Evolutionary conservation across 2,888 invertebrate genomes (phyloP).

Genomic region (Eledona agricola): DNA sequence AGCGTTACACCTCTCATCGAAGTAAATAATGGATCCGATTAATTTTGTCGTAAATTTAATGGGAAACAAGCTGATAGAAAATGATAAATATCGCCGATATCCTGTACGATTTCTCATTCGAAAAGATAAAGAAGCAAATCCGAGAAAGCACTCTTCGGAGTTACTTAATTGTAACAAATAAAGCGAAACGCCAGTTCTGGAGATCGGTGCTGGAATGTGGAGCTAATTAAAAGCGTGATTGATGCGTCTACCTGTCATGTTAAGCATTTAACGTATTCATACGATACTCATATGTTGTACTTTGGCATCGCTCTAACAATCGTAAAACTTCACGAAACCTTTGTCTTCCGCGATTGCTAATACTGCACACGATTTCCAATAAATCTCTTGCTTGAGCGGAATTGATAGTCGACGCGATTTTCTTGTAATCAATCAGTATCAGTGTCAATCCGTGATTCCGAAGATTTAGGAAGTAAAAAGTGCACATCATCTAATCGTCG

Average conservation of each 20-base stretch:
- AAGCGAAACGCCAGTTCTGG: slow-evolving; percentile 2
- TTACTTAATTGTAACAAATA: slow-evolving; percentile 17
- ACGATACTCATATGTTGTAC: too few relatives aligned
- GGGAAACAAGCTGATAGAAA: slow-evolving; percentile 10
- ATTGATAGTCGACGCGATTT: too few relatives aligned
- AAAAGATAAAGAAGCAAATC: slow-evolving; percentile 11
- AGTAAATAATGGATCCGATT: slow-evolving; percentile 18
- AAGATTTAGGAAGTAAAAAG: slow-evolving; percentile 22
- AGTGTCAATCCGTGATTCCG: slow-evolving; percentile 21
- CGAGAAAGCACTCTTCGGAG: background rate
- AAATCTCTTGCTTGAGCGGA: too few relatives aligned
- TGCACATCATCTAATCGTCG: slow-evolving; percentile 31
- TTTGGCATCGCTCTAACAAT: slow-evolving; percentile 11
- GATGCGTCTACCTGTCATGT: slow-evolving; percentile 21
- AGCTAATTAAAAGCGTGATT: slow-evolving; percentile 24
- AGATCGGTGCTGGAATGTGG: slow-evolving; percentile 11
- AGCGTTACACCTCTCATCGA: slow-evolving; percentile 1
- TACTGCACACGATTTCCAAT: too few relatives aligned
- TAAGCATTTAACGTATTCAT: slow-evolving; percentile 27
- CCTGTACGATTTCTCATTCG: slow-evolving; percentile 8
- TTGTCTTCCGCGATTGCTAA: slow-evolving; percentile 15
- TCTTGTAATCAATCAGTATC: slow-evolving; percentile 34
- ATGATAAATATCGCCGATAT: slow-evolving; percentile 27
- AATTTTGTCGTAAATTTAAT: slow-evolving; percentile 16
- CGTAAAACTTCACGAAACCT: slow-evolving; percentile 22